These are phyloP conservation scores for Cataglyphis cursor DNA, from an alignment of 2,888 invertebrate genomes.

Conservation along the genomic window DNA sequence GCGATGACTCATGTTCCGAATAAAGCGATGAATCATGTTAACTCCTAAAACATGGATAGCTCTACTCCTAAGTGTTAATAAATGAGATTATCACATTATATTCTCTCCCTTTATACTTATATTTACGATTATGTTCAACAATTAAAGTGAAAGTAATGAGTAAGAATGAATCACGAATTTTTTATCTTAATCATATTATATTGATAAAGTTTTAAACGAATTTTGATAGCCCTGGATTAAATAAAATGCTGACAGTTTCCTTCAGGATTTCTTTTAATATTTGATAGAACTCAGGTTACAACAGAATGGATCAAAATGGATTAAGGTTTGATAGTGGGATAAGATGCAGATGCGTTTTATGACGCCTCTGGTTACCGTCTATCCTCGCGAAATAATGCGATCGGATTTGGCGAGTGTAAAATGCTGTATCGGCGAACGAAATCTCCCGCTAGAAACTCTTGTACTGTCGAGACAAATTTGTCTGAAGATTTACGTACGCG, in stretches of 20 bases:
- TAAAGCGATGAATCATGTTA: not conserved
- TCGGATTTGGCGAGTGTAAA: conserved; percentile 83
- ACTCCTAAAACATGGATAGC: not conserved
- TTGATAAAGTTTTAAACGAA: not conserved
- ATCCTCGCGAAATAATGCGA: conserved; percentile 68
- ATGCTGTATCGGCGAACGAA: conserved; percentile 77
- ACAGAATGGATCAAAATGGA: conserved; percentile 16
- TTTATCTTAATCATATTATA: not conserved
- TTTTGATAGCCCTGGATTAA: not conserved
- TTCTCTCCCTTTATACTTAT: not conserved
- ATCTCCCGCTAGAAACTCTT: conserved; percentile 75
- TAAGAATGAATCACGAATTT: not conserved
- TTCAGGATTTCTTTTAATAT: not conserved
- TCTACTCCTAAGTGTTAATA: not conserved
- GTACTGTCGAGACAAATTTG: conserved; percentile 75
- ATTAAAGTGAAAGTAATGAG: not conserved
- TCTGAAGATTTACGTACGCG: conserved; percentile 60
- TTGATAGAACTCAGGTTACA: not conserved
- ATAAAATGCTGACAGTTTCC: not conserved
- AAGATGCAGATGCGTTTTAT: conserved; percentile 29
- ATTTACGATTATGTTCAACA: not conserved
- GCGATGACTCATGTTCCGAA: conserved; percentile 6
- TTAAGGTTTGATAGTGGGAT: conserved; percentile 17
- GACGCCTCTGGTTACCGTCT: conserved; percentile 37
- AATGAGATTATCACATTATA: not conserved